Conservation (phyloP, 2,113 vertebrate species). For the Callipepla squamata region DNA sequence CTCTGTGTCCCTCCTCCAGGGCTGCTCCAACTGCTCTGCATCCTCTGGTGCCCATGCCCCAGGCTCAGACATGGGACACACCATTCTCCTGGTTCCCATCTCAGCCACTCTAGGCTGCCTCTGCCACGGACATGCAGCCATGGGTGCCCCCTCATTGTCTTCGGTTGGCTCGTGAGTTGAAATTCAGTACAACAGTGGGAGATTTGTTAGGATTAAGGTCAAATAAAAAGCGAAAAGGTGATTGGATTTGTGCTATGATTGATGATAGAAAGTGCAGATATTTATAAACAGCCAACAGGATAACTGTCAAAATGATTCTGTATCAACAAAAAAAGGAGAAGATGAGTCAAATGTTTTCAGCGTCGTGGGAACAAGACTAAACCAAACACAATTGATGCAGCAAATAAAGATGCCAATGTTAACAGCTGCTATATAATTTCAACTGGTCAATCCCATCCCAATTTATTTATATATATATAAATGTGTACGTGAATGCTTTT, state of each 20-base stretch:
- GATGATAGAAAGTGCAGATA: conserved; percentile 62
- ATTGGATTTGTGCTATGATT: conserved; percentile 68
- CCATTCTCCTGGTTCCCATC: not conserved
- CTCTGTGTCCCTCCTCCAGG: too few species aligned
- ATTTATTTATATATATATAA: conserved; percentile 2
- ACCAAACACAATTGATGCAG: conserved; percentile 51
- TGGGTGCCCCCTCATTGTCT: not conserved
- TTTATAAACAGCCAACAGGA: conserved; percentile 66
- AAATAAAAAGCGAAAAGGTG: conserved; percentile 55
- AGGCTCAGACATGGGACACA: too few species aligned
- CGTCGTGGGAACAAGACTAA: conserved; percentile 32
- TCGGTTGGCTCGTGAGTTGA: conserved; percentile 5
- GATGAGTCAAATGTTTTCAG: conserved; percentile 63
- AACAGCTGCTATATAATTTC: conserved; percentile 57
- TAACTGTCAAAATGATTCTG: conserved; percentile 62
- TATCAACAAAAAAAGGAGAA: conserved; percentile 36
- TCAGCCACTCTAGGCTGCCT: not conserved
- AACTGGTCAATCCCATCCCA: conserved; percentile 34
- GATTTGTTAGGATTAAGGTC: conserved; percentile 67
- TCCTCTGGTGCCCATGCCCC: too few species aligned
- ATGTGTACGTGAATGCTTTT: not conserved
- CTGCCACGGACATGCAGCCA: not conserved
- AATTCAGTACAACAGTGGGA: conserved; percentile 40
- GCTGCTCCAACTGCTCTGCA: too few species aligned
- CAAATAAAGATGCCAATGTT: conserved; percentile 61